Base-by-base conservation (phyloP, 1,140 invertebrate species). In the Habropoda laboriosa region DNA sequence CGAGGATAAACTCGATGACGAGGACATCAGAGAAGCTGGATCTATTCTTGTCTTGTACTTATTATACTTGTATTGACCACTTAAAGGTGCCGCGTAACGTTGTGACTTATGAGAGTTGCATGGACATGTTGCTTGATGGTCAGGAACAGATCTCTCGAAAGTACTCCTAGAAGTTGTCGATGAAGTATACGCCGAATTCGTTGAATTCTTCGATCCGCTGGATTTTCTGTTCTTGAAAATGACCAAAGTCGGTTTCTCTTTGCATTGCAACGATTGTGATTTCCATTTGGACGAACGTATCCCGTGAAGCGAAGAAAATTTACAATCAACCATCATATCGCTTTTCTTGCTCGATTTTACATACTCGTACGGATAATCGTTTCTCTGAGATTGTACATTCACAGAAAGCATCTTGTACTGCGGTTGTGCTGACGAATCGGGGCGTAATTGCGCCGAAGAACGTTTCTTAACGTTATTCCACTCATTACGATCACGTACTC, bases 241-340 rank as follows among this genome's bases (percentile, higher is more conserved):
- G 13, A 61, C n/a, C 24, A 30, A 7, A 21, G 67, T 61, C 16
- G 55, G 42, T 10, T 71, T 61, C 12, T 78, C 66, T n/a, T 66
- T 35, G 7, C 3, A 42, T 1, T 21, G 60, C 27, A 5, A 0
- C 0, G 64, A 8, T 7, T 21, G 38, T 24, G 16, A n/a, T 13
- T 42, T 67, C 5, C 2, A 55, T 5, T 35, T 68, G 2, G 21
- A 7, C 24, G 55, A 45, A 40, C 16, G 24, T 3, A 24, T 60
- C 2, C 49, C 66, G 1, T 0, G 18, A 35, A 13, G 18, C 7
- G 7, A 16, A 13, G 4, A 13, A 6, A 45, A 12, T 55, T 67
- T 35, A 18, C 4, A 27, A 57, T 67, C 10, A 0, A 16, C 2
- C n/a, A 32, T 2, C 3, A 53, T n/a, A 16, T 77, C 40, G 16